These are phyloP conservation scores for Ormyrus labotus DNA, from an alignment of 2,888 invertebrate genomes.

Conservation along the genomic window DNA sequence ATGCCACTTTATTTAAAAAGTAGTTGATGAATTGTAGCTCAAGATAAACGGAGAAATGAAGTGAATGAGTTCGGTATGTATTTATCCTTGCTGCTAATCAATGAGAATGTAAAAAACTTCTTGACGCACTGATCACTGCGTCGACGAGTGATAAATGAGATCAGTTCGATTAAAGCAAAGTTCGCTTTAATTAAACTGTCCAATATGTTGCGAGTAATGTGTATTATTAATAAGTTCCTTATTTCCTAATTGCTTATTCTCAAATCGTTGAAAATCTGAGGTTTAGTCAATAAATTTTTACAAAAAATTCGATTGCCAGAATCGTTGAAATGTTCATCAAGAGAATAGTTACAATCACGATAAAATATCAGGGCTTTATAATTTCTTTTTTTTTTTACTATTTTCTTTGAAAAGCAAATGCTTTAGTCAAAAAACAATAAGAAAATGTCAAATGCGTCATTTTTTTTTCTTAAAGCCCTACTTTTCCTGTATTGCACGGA, in stretches of 20 bases:
- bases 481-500: no score
- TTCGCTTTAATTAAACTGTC: background rate
- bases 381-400: background rate
- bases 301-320: slow-evolving; percentile 42
- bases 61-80: background rate
- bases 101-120: slow-evolving; percentile 26
- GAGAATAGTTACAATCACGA: slow-evolving; percentile 8
- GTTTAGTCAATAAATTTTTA: slow-evolving; percentile 10
- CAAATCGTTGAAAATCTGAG: background rate
- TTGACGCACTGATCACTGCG: background rate
- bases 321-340: slow-evolving; percentile 36
- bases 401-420: slow-evolving; percentile 3
- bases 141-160: background rate
- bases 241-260: slow-evolving; percentile 4
- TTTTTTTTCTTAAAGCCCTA: no score
- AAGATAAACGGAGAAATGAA: background rate
- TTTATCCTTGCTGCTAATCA: background rate
- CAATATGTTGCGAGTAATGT: background rate
- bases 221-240: slow-evolving; percentile 4
- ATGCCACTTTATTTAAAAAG: no score
- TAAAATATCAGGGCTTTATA: background rate
- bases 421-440: background rate
- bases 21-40: background rate
- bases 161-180: background rate
- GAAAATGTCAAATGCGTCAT: background rate